These are phyloP conservation scores for Cylindroiulus punctatus DNA, from an alignment of 2,888 invertebrate genomes.

Conservation along the genomic window DNA sequence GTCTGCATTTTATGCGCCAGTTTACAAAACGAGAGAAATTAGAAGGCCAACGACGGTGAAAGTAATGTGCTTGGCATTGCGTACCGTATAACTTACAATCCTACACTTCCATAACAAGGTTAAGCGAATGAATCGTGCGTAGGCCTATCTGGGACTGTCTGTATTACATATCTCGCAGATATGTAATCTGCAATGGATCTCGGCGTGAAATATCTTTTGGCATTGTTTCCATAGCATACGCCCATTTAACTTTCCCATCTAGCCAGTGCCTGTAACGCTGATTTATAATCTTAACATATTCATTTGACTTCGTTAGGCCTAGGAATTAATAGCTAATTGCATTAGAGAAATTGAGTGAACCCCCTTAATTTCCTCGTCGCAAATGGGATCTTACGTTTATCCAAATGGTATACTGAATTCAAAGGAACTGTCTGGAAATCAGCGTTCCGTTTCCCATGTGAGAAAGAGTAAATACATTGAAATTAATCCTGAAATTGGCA, in stretches of 20 bases:
- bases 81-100: background rate
- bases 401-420: background rate
- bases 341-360: constrained; percentile 25
- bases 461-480: too few relatives aligned
- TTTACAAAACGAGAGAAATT: constrained; percentile 25
- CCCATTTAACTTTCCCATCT: background rate
- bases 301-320: constrained; percentile 32
- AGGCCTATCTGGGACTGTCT: background rate
- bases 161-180: background rate
- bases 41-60: background rate
- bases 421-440: background rate
- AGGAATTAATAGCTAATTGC: constrained; percentile 26
- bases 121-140: background rate
- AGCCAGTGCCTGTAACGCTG: background rate
- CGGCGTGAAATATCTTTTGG: constrained; percentile 26
- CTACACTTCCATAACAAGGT: constrained; percentile 12
- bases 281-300: constrained; percentile 25
- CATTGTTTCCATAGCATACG: constrained; percentile 3
- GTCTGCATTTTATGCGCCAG: background rate
- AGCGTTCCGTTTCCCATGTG: too few relatives aligned
- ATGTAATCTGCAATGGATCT: background rate
- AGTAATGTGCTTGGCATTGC: background rate
- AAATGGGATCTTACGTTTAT: constrained; percentile 17
- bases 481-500: background rate
- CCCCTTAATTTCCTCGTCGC: constrained; percentile 5